A percentile compares a stretch with the other conserved stretches of the same genome.
Conservation (phyloP, 2,113 vertebrate genomes). For the Charina bottae region DNA sequence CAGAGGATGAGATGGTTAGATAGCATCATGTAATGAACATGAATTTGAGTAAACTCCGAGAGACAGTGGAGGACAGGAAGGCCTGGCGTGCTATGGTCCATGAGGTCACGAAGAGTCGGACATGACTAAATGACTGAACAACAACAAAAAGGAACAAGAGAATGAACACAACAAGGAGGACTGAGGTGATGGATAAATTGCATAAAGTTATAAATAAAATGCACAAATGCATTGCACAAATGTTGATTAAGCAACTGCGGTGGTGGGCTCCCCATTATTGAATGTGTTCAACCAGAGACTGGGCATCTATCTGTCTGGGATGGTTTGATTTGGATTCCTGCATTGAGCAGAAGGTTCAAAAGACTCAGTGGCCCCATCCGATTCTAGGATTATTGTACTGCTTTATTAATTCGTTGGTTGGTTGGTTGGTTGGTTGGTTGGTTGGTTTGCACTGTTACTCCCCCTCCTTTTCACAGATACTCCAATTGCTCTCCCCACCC, state of each 20-base stretch:
- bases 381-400: not conserved
- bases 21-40: too few species aligned
- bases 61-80: too few species aligned
- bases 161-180: not conserved
- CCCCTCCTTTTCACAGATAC: not conserved
- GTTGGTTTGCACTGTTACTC: not conserved
- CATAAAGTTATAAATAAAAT: not conserved
- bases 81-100: too few species aligned
- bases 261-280: not conserved
- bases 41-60: too few species aligned
- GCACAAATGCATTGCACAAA: not conserved
- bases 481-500: not conserved
- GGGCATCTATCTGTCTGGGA: not conserved
- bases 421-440: too few species aligned
- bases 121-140: too few species aligned
- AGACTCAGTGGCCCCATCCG: not conserved
- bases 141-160: not conserved
- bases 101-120: too few species aligned
- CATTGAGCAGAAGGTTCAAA: not conserved
- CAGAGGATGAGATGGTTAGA: too few species aligned
- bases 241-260: not conserved
- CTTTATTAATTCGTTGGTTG: not conserved
- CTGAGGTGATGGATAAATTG: not conserved
- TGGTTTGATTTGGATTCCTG: not conserved
- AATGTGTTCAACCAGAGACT: not conserved